Conservation (phyloP, 2,888 invertebrate genomes). For the Epiblema foenella region DNA sequence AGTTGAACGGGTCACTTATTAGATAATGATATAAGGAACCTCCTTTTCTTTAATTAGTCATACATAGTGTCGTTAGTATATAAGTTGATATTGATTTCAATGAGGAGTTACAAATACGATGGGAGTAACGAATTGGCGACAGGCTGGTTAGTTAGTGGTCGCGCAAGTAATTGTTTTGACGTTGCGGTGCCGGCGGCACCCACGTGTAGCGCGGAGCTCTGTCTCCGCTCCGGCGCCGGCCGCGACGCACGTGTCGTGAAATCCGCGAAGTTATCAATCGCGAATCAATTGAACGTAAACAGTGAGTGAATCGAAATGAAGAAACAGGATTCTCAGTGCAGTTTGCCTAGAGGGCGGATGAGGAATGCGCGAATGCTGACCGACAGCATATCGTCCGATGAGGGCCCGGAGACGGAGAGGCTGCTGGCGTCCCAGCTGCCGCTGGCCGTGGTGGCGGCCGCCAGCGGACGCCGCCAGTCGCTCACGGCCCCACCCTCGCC, state of each 20-base stretch:
- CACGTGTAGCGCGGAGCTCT: constrained; percentile 65
- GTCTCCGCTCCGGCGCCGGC: constrained; percentile 70
- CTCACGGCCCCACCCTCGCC: constrained; percentile 82
- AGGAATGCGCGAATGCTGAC: constrained; percentile 69
- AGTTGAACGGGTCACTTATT: constrained; percentile 23
- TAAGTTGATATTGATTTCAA: neutral
- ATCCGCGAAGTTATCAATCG: constrained; percentile 64
- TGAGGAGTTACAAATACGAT: neutral
- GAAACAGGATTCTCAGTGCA: constrained; percentile 66
- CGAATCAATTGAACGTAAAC: constrained; percentile 51
- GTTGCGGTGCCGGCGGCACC: constrained; percentile 54
- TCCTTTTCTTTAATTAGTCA: neutral
- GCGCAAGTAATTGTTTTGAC: constrained; percentile 61
- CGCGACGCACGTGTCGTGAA: constrained; percentile 58
- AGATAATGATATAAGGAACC: constrained; percentile 24
- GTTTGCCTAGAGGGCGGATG: constrained; percentile 62
- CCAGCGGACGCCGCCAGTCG: constrained; percentile 69
- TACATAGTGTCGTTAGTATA: neutral
- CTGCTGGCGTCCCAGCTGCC: constrained; percentile 68
- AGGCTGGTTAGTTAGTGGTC: constrained; percentile 31
- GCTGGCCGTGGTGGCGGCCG: constrained; percentile 63
- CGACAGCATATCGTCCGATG: constrained; percentile 78
- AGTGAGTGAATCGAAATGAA: constrained; percentile 60
- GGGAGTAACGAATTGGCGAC: neutral
- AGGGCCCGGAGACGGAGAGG: constrained; percentile 77